A percentile compares a stretch with the other conserved stretches of the same genome.
These are phyloP conservation scores for Drosophila erecta DNA, from an alignment of 1,140 invertebrate genomes.

Conservation along the genomic window DNA sequence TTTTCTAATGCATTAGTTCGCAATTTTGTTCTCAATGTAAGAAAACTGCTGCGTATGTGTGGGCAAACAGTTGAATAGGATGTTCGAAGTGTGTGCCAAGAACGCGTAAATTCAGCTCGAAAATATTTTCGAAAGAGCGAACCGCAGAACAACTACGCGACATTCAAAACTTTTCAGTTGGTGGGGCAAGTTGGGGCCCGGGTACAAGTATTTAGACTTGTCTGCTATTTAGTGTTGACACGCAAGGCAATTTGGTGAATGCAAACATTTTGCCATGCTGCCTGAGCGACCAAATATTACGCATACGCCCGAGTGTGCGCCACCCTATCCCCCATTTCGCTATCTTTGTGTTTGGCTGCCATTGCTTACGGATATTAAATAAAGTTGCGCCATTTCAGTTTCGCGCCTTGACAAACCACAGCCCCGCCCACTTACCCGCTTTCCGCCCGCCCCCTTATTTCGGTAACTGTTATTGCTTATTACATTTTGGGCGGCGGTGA, in stretches of 20 bases:
- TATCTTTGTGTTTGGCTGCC: conserved; percentile 47
- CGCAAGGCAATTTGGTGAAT: conserved; percentile 79
- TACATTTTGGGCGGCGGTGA: conserved; percentile 42
- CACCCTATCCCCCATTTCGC: not conserved
- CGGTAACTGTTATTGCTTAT: conserved; percentile 73
- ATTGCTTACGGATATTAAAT: conserved; percentile 72
- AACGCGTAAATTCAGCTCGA: conserved; percentile 69
- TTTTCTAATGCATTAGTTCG: not conserved
- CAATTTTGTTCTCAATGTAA: conserved; percentile 2
- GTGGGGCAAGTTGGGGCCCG: not conserved
- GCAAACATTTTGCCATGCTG: conserved; percentile 69
- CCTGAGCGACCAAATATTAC: conserved; percentile 57
- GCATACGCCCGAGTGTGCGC: conserved; percentile 46
- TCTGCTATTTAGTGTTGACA: conserved; percentile 83
- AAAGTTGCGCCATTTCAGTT: conserved; percentile 79
- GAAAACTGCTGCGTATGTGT: conserved; percentile 24
- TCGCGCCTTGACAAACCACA: conserved; percentile 68
- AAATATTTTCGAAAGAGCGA: conserved; percentile 67
- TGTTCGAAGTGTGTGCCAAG: conserved; percentile 64
- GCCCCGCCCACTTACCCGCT: not conserved
- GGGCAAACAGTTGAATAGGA: conserved; percentile 65
- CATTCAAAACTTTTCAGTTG: conserved; percentile 64
- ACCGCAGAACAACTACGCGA: conserved; percentile 67
- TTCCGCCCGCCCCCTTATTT: not conserved
- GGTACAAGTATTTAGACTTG: conserved; percentile 67